Evolutionary conservation across 2,888 invertebrate genomes (phyloP), one percentile per base, ranked within the genome.

Genomic region (Phortica magna): DNA sequence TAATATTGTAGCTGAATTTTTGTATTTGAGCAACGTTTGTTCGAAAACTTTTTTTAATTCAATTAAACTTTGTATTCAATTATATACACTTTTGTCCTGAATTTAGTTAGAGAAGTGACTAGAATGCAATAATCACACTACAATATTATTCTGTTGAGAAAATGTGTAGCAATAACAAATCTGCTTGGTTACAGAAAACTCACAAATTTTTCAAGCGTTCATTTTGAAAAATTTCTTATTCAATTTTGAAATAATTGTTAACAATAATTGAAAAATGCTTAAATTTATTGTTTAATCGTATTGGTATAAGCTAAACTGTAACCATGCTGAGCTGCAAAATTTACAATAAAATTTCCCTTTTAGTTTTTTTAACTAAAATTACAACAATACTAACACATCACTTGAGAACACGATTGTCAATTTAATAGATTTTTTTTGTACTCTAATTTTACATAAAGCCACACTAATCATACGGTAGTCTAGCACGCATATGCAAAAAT

Each of bases 1-100:
- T 84, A 90, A 89, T 90, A 90, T 89, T 90, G 88, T 90, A 89
- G 89, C 84, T 87, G 81, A 83, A 83, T 85, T 83, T 83, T 88
- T 87, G 82, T 83, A 81, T 88, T 81, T 80, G 22, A 55, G 57
- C 43, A 68, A 76, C 48, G 65, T 79, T 74, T 76, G 31, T 76
- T 72, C 77, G 5, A n/a, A 55, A 17, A 7, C 55, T 55, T 10
- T 55, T 55, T 10, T n/a, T 5, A 55, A 55, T 55, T 10, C 68
- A 55, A n/a, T 31, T 31, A 4, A 61, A 55, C n/a, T 55, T 55
- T 55, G n/a, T 55, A n/a, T 17, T n/a, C 17, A 61, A n/a, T 61
- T 61, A 19, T 22, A 61, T 7, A 61, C 10, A 61, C 10, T 19
- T 61, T 17, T 65, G 31, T 65, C 10, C 39, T 19, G 10, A 65